A percentile compares a stretch with the other conserved stretches of the same genome.
Conservation (phyloP, 2,888 invertebrate genomes). For the Pyrrhosoma nymphula region DNA sequence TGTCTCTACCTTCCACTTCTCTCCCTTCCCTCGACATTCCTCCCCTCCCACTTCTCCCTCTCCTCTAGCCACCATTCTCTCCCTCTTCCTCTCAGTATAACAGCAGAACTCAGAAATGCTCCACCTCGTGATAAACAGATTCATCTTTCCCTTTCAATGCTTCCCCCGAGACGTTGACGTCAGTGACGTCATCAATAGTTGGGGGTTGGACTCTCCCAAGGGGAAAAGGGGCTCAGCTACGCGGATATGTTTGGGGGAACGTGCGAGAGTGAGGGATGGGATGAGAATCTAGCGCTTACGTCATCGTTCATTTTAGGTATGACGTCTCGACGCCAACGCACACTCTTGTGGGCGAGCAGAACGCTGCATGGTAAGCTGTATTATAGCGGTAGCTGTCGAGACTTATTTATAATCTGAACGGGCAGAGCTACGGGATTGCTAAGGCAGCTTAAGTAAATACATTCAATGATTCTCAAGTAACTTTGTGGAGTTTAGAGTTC, state of each 20-base stretch:
- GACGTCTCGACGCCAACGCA: too few relatives aligned
- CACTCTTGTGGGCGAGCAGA: too few relatives aligned
- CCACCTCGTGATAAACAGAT: not conserved
- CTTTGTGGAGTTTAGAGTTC: too few relatives aligned
- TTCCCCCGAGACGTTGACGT: not conserved
- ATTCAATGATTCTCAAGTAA: too few relatives aligned
- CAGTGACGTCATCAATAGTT: not conserved
- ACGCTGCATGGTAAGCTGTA: too few relatives aligned
- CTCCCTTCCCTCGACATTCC: not conserved
- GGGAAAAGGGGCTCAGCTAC: not conserved
- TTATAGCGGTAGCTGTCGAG: too few relatives aligned
- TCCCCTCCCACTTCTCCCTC: not conserved
- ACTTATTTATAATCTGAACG: too few relatives aligned
- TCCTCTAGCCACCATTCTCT: not conserved
- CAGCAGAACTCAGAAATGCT: not conserved
- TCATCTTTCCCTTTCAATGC: slow-evolving; percentile 8
- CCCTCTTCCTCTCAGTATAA: not conserved
- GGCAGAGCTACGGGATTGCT: too few relatives aligned
- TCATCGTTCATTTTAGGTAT: not conserved
- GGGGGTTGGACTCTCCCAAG: not conserved
- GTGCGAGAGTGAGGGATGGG: too few relatives aligned
- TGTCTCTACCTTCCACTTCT: not conserved
- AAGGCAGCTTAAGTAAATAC: too few relatives aligned
- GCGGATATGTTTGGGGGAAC: too few relatives aligned
- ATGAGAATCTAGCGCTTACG: too few relatives aligned